Percentiles rank a stretch among this genome's conserved stretches.
Evolutionary conservation across 2,113 vertebrate genomes (phyloP).

Genomic region (Sinocyclocheilus rhinocerous): DNA sequence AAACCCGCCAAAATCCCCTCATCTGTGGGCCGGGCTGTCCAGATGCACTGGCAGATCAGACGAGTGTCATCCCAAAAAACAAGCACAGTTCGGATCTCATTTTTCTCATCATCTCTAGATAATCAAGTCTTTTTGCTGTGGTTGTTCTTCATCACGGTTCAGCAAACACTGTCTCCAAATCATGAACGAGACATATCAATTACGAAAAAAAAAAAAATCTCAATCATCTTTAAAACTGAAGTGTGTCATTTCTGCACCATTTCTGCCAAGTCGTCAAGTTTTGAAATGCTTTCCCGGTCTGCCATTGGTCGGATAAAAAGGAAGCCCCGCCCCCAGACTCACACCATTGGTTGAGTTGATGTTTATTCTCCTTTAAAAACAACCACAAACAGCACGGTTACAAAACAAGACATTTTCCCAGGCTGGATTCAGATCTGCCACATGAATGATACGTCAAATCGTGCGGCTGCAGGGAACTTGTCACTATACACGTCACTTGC

Average conservation of each 20-base stretch:
- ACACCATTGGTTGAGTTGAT: neutral
- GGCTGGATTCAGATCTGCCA: slow-evolving; percentile 16
- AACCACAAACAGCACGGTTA: too few relatives aligned
- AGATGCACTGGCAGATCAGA: slow-evolving; percentile 6
- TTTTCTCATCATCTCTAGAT: slow-evolving; percentile 10
- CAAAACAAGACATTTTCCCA: neutral
- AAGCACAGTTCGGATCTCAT: neutral
- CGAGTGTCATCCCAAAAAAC: neutral
- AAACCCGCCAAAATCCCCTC: neutral
- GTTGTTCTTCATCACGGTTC: neutral
- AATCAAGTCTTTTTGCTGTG: neutral
- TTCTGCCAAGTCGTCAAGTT: neutral
- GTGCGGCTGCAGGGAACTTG: too few relatives aligned
- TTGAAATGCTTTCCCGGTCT: neutral
- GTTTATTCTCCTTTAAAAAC: neutral
- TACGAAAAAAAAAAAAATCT: neutral
- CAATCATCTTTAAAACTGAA: neutral
- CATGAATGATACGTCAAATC: too few relatives aligned
- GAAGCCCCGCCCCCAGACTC: neutral
- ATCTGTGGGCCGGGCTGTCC: neutral
- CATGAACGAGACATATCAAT: neutral
- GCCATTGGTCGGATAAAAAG: neutral
- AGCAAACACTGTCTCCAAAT: neutral
- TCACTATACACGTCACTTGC: too few relatives aligned
- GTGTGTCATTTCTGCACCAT: neutral